Conservation (phyloP, 2,888 invertebrate genomes). For the Torymus auratus region DNA sequence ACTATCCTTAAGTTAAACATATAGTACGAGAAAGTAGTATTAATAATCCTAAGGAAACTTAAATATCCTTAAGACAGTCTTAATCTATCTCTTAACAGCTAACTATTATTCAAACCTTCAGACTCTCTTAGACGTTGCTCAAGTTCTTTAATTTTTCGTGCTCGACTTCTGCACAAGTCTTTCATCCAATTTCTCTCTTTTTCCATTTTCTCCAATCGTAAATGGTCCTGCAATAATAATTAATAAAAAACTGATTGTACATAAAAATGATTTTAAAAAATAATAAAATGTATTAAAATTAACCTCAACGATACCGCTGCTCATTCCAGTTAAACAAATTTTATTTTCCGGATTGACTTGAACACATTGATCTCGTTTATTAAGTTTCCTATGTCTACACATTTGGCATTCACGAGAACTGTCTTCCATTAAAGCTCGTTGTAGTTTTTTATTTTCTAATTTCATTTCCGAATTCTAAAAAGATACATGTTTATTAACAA, state of each 20-base stretch:
- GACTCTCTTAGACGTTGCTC: conserved; percentile 62
- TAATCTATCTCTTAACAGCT: conserved; percentile 1
- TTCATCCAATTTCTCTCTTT: conserved; percentile 77
- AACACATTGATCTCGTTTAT: conserved; percentile 65
- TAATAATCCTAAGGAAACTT: conserved; percentile 15
- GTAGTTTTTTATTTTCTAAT: conserved; percentile 63
- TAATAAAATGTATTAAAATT: conserved; percentile 41
- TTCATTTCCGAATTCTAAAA: conserved; percentile 62
- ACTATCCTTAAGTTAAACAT: not conserved
- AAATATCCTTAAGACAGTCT: conserved; percentile 29
- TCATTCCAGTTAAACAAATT: conserved; percentile 61
- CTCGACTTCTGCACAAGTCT: conserved; percentile 77
- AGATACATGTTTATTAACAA: conserved; percentile 27
- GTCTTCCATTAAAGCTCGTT: conserved; percentile 60
- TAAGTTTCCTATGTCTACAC: conserved; percentile 63
- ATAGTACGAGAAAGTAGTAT: not conserved
- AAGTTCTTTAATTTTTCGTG: conserved; percentile 67
- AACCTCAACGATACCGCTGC: conserved; percentile 68
- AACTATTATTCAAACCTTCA: conserved; percentile 53
- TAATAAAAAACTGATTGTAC: not conserved
- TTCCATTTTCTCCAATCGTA: conserved; percentile 78
- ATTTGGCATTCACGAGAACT: conserved; percentile 66
- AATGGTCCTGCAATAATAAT: conserved; percentile 76
- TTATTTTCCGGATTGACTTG: conserved; percentile 66
- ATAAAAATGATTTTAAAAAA: not conserved